phyloP scores from a whole-genome alignment of 2,888 invertebrate genomes.

The Stratiomys singularior region DNA sequence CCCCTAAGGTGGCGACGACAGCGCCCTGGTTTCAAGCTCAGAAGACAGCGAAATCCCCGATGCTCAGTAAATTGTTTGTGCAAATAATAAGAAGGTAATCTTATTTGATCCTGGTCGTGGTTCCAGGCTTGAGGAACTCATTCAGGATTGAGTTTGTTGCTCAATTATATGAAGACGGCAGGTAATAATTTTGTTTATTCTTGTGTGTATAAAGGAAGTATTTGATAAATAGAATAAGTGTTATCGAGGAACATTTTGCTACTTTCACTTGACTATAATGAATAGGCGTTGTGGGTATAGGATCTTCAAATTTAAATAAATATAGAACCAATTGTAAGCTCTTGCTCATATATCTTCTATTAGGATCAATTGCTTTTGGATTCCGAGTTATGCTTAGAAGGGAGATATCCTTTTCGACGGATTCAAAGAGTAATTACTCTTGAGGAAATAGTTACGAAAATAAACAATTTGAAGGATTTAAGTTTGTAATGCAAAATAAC shows the following conservation, averaged over 20 bases:
- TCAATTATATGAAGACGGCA: background rate
- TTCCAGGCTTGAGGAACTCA: background rate
- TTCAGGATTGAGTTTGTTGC: background rate
- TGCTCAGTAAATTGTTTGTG: slow-evolving; percentile 21
- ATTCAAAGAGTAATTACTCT: too few relatives aligned
- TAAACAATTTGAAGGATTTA: too few relatives aligned
- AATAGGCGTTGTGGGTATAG: background rate
- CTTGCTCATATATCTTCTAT: too few relatives aligned
- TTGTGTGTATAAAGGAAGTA: background rate
- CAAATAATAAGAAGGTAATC: slow-evolving; percentile 42
- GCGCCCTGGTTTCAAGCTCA: background rate
- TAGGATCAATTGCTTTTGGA: too few relatives aligned
- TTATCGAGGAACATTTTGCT: background rate
- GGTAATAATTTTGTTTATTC: background rate
- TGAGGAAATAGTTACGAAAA: too few relatives aligned
- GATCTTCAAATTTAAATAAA: too few relatives aligned
- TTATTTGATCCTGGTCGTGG: slow-evolving; percentile 17
- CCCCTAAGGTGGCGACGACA: background rate
- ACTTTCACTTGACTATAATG: background rate
- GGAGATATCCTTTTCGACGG: too few relatives aligned
- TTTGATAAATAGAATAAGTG: slow-evolving; percentile 4
- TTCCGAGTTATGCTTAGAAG: too few relatives aligned
- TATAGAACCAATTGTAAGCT: too few relatives aligned
- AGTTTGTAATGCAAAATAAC: too few relatives aligned
- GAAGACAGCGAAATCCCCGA: background rate